Evolutionary conservation across 37 sponge, comb jelly and placozoan genomes (phyloP).

Genomic region (Crambe crambe): DNA sequence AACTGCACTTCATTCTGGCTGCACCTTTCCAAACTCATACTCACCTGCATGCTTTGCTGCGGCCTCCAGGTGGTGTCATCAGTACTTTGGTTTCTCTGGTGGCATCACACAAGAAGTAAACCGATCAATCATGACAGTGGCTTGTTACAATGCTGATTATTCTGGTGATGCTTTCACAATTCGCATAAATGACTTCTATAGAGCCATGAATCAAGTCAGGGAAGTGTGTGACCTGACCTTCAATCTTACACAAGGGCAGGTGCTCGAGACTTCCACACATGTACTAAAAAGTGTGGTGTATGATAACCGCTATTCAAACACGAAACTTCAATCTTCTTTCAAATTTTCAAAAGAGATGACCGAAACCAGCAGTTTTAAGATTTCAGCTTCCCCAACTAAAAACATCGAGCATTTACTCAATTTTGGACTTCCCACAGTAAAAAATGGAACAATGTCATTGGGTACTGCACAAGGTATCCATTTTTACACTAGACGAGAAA

Average conservation of each 20-base stretch:
- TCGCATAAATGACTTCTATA: background rate
- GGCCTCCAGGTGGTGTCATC: slow-evolving; percentile 11
- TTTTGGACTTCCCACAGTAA: too few species aligned
- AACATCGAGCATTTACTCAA: too few species aligned
- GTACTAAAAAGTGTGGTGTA: background rate
- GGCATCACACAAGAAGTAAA: slow-evolving; percentile 12
- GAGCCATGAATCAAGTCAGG: background rate
- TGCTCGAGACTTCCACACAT: background rate
- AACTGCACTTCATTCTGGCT: background rate
- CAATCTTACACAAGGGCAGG: background rate
- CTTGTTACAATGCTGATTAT: slow-evolving; percentile 11
- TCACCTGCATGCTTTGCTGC: slow-evolving; percentile 7
- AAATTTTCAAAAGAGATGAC: background rate
- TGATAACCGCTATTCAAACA: background rate
- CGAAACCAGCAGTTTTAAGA: background rate
- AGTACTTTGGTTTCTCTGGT: background rate
- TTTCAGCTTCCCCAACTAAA: too few species aligned
- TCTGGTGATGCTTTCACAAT: background rate
- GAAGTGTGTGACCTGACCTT: background rate
- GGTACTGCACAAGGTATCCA: too few species aligned
- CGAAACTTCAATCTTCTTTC: background rate
- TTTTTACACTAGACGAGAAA: too few species aligned
- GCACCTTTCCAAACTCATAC: slow-evolving; percentile 8
- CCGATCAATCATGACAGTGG: background rate
- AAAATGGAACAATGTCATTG: too few species aligned